phyloP scores from a whole-genome alignment of 1,140 invertebrate genomes.

The Pectinophora gossypiella region DNA sequence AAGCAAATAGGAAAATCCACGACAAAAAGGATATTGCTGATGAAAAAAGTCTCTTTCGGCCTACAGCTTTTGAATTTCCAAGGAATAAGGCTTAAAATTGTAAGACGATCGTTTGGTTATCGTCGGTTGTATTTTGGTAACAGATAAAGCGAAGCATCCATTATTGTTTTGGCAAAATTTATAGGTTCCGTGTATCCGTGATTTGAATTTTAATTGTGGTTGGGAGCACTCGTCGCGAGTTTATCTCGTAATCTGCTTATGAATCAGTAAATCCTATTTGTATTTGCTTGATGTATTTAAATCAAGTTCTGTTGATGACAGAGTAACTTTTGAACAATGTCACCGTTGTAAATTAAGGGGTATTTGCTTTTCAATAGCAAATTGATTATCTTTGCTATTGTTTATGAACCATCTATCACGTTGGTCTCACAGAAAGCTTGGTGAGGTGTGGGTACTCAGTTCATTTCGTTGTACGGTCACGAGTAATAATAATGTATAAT shows the following conservation, averaged over 20 bases:
- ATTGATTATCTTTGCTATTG: too few relatives aligned
- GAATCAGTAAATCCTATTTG: too few relatives aligned
- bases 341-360: too few relatives aligned
- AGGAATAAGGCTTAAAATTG: conserved; percentile 14
- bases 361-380: too few relatives aligned
- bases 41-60: neutral
- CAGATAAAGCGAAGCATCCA: conserved; percentile 17
- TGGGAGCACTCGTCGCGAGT: conserved; percentile 19
- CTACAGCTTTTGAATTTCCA: conserved; percentile 6
- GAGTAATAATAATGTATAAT: too few relatives aligned
- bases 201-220: conserved; percentile 35
- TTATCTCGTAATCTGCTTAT: neutral
- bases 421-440: too few relatives aligned
- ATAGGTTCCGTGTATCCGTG: conserved; percentile 22
- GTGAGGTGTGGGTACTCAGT: too few relatives aligned
- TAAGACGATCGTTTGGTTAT: conserved; percentile 8
- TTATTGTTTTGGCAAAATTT: conserved; percentile 33
- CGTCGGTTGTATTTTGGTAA: conserved; percentile 9
- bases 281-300: too few relatives aligned
- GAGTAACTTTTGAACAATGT: too few relatives aligned
- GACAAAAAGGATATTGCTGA: neutral
- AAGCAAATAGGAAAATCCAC: neutral
- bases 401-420: too few relatives aligned
- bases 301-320: too few relatives aligned
- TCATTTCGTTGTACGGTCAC: too few relatives aligned